Conservation (phyloP, 2,888 invertebrate genomes). For the Pseudococcus viburni region DNA sequence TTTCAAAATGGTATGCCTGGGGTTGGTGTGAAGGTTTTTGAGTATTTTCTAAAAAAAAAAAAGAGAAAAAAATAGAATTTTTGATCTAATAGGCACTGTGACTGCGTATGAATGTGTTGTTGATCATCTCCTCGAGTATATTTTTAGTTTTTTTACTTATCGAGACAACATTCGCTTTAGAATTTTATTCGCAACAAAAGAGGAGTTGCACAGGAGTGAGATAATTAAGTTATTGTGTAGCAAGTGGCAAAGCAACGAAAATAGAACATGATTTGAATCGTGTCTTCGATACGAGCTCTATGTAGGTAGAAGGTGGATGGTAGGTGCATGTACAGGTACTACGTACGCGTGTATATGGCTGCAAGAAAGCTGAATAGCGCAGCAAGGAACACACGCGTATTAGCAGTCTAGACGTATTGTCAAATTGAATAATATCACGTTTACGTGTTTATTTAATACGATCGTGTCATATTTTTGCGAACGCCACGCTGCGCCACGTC, state of each 20-base stretch:
- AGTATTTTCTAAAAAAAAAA: too few relatives aligned
- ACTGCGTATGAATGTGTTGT: too few relatives aligned
- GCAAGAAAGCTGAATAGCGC: neutral
- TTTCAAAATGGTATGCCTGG: too few relatives aligned
- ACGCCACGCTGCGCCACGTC: neutral
- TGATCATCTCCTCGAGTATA: too few relatives aligned
- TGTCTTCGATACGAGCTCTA: neutral
- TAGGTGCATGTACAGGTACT: neutral
- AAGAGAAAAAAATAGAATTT: too few relatives aligned
- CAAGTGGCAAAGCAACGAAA: neutral
- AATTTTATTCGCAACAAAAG: too few relatives aligned
- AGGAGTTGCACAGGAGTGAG: neutral
- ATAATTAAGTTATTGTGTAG: neutral
- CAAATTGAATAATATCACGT: constrained; percentile 45
- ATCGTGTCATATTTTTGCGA: constrained; percentile 11
- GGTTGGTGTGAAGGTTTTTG: too few relatives aligned
- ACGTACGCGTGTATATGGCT: neutral
- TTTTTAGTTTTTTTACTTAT: too few relatives aligned
- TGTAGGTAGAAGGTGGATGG: neutral
- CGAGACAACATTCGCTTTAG: too few relatives aligned
- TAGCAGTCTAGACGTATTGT: constrained; percentile 34
- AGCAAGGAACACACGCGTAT: neutral
- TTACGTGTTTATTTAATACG: constrained; percentile 45
- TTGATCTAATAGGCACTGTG: too few relatives aligned
- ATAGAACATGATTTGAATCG: neutral